These are phyloP conservation scores for Lithobates pipiens DNA, from an alignment of 2,797 vertebrate species.

Conservation along the genomic window DNA sequence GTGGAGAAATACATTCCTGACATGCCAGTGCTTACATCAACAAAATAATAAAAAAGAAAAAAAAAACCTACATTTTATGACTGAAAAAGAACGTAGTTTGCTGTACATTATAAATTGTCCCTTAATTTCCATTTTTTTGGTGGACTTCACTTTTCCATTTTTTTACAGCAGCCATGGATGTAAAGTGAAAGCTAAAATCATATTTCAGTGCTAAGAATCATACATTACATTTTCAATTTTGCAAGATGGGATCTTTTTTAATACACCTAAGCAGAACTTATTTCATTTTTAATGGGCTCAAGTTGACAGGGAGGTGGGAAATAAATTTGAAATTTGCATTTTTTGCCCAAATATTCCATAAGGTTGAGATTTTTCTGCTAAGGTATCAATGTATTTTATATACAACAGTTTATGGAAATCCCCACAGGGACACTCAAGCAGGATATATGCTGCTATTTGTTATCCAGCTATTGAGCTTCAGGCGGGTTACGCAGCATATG, in stretches of 20 bases:
- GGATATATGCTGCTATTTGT: constrained; percentile 41
- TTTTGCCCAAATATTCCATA: constrained; percentile 13
- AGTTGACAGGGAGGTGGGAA: constrained; percentile 3
- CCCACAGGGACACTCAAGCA: constrained; percentile 22
- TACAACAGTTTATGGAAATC: constrained; percentile 14
- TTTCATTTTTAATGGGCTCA: neutral
- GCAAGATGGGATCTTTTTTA: neutral
- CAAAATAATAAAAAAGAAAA: no score
- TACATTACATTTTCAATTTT: neutral
- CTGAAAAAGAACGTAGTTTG: neutral
- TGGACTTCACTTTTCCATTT: neutral
- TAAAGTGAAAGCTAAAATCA: neutral
- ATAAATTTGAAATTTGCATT: constrained; percentile 24
- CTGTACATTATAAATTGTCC: neutral
- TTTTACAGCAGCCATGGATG: neutral
- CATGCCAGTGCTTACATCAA: no score
- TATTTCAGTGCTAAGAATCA: neutral
- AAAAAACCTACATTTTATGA: no score
- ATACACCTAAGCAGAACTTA: constrained; percentile 2
- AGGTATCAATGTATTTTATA: constrained; percentile 11
- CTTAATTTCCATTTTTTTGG: neutral
- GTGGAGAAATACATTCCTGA: no score
- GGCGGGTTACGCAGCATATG: constrained; percentile 21
- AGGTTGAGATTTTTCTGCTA: neutral
- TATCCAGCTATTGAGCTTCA: constrained; percentile 42